Conservation (phyloP, 1,140 invertebrate genomes). For the Thaumatotibia leucotreta region DNA sequence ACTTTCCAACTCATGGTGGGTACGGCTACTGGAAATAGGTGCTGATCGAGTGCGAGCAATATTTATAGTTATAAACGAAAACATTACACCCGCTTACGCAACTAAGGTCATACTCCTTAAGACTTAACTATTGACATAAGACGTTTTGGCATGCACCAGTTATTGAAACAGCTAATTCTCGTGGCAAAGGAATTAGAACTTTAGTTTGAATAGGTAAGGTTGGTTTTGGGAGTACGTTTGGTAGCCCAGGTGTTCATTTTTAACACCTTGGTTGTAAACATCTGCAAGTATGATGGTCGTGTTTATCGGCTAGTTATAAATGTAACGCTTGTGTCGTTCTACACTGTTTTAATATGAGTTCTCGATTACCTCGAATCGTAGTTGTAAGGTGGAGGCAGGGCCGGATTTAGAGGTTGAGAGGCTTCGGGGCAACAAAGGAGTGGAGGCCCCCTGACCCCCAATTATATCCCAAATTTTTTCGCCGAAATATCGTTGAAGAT, state of each 20-base stretch:
- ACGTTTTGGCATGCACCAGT: background rate
- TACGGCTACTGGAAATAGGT: background rate
- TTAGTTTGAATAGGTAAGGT: background rate
- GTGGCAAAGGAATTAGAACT: background rate
- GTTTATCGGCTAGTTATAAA: background rate
- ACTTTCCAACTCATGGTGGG: too few relatives aligned
- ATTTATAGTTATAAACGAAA: conserved; percentile 7
- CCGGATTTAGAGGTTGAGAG: too few relatives aligned
- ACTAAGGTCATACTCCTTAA: background rate
- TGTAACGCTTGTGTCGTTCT: background rate
- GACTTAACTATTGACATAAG: background rate
- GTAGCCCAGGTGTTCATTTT: background rate
- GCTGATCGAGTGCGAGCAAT: background rate
- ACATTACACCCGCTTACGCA: background rate
- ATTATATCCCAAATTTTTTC: too few relatives aligned
- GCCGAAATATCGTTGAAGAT: too few relatives aligned
- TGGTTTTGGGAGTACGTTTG: background rate
- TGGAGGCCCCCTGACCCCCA: too few relatives aligned
- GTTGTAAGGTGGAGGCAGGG: too few relatives aligned
- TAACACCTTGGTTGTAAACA: background rate
- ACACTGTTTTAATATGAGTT: too few relatives aligned
- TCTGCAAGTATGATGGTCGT: background rate
- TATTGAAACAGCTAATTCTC: background rate
- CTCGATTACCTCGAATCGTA: too few relatives aligned
- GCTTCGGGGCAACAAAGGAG: too few relatives aligned